Conservation (phyloP, 2,113 vertebrate species). For the Aleadryas rufinucha region DNA sequence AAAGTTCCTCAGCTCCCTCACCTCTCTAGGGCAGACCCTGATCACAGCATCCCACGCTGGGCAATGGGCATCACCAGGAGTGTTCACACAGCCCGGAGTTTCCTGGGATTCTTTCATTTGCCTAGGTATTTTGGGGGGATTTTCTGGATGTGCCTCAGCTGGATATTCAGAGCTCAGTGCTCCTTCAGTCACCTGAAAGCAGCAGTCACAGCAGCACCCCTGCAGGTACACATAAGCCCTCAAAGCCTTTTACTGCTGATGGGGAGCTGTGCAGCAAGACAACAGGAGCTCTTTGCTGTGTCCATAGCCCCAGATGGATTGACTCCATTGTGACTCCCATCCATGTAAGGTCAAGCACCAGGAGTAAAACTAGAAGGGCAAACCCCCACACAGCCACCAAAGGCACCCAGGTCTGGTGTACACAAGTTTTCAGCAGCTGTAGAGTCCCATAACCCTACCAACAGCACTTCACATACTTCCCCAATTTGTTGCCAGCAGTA, state of each 20-base stretch:
- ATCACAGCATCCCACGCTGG: accelerated
- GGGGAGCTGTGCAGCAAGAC: background rate
- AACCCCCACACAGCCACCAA: background rate
- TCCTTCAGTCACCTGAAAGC: background rate
- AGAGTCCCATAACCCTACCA: background rate
- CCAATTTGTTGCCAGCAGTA: background rate
- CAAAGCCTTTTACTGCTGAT: background rate
- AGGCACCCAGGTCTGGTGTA: background rate
- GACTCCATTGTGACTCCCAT: background rate
- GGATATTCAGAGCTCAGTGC: background rate
- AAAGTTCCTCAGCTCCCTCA: background rate
- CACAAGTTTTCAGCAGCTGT: background rate
- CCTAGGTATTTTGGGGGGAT: background rate
- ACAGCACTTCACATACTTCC: background rate
- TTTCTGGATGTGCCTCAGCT: background rate
- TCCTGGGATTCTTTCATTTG: background rate
- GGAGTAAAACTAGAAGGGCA: background rate
- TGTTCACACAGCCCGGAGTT: background rate
- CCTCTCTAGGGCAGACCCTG: background rate
- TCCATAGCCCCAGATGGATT: background rate
- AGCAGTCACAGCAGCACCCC: background rate
- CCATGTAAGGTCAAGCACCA: background rate
- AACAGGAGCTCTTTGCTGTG: background rate
- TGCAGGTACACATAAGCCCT: background rate
- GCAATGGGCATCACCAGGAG: background rate